Conservation (phyloP, 2,113 vertebrate genomes). For the Cromileptes altivelis region DNA sequence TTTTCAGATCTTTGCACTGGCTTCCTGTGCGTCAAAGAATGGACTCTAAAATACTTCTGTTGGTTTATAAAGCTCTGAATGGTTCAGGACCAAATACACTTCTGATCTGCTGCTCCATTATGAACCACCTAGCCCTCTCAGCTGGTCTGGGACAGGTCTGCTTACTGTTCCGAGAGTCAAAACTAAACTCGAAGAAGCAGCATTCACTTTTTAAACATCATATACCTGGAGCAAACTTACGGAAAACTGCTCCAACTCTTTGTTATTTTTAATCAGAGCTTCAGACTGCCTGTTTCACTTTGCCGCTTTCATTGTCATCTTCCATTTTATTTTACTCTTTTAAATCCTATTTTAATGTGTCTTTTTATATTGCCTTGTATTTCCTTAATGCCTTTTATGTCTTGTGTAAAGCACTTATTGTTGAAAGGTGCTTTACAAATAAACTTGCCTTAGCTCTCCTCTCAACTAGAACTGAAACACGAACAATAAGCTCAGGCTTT, state of each 20-base stretch:
- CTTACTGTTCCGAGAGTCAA: neutral
- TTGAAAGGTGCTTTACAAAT: neutral
- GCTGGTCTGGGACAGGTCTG: neutral
- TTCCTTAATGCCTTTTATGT: neutral
- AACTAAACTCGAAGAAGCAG: neutral
- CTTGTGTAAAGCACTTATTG: neutral
- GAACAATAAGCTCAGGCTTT: slow-evolving; percentile 34
- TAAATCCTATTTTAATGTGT: neutral
- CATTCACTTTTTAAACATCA: neutral
- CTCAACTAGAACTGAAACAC: slow-evolving; percentile 24
- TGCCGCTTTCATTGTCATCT: neutral
- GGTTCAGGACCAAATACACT: neutral
- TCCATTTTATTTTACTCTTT: neutral
- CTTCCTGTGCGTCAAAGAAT: neutral
- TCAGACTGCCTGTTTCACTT: neutral
- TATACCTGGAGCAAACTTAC: neutral
- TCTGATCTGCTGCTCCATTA: neutral
- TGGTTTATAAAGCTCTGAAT: neutral
- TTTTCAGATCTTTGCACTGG: neutral
- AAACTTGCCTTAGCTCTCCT: slow-evolving; percentile 1
- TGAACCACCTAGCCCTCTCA: neutral
- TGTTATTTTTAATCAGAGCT: neutral
- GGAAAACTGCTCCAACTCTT: no score
- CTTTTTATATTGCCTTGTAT: neutral
- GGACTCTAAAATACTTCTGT: neutral